Conservation (phyloP, 2,797 vertebrate species). For the Ptychobarbus kaznakovi region DNA sequence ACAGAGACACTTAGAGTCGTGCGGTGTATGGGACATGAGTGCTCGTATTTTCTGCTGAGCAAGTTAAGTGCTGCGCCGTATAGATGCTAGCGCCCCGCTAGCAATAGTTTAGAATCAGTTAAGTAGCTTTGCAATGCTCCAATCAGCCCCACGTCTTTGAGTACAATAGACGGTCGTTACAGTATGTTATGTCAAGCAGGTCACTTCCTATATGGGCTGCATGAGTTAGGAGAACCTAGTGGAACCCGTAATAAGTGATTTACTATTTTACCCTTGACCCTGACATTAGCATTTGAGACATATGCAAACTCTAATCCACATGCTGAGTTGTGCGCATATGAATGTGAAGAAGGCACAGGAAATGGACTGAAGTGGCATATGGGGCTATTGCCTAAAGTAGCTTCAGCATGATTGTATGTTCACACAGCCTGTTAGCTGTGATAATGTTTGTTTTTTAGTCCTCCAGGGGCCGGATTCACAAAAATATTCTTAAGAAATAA, state of each 20-base stretch:
- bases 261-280: conserved; percentile 5
- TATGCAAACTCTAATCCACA: conserved; percentile 22
- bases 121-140: too few species aligned
- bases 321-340: neutral
- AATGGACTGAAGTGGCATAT: conserved; percentile 29
- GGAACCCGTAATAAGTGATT: conserved; percentile 31
- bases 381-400: conserved; percentile 19
- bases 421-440: conserved; percentile 25
- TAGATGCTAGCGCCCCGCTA: too few species aligned
- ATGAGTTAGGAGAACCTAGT: conserved; percentile 2
- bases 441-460: conserved; percentile 34
- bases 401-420: conserved; percentile 20
- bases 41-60: too few species aligned
- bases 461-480: neutral
- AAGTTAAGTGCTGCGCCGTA: too few species aligned
- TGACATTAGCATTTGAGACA: conserved; percentile 32
- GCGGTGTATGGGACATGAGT: too few species aligned
- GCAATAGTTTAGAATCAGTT: too few species aligned
- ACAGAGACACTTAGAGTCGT: too few species aligned
- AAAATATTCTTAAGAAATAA: too few species aligned
- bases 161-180: too few species aligned
- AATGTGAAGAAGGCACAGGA: neutral
- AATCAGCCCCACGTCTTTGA: too few species aligned
- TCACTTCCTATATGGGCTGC: neutral
- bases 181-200: conserved; percentile 19